Conservation (phyloP, 2,888 invertebrate species). For the Drosophila paramelanica region DNA sequence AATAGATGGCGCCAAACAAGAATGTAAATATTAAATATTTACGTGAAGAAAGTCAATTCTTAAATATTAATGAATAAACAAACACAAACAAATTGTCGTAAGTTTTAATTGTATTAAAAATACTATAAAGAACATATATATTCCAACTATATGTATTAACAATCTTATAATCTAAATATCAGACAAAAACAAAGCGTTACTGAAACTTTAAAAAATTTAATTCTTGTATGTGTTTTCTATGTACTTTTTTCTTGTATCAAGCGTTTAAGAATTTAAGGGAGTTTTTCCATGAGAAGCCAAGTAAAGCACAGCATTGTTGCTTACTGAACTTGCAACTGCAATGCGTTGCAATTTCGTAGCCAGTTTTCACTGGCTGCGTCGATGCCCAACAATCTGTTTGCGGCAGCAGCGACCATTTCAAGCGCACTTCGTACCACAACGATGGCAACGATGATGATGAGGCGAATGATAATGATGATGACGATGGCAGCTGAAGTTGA, state of each 20-base stretch:
- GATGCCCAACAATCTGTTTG: conserved; percentile 35
- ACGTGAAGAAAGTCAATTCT: too few species aligned
- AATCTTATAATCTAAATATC: too few species aligned
- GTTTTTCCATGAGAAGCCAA: not conserved
- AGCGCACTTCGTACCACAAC: conserved; percentile 40
- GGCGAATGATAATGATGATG: conserved; percentile 34
- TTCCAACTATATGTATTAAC: too few species aligned
- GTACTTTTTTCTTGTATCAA: not conserved
- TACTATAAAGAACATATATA: too few species aligned
- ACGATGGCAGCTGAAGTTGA: conserved; percentile 70
- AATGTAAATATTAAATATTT: not conserved
- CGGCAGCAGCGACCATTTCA: conserved; percentile 41
- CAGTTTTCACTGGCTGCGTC: conserved; percentile 17
- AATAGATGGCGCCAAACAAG: conserved; percentile 36
- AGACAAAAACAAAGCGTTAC: too few species aligned
- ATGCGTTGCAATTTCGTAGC: conserved; percentile 18
- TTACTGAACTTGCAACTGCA: conserved; percentile 24
- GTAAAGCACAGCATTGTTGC: not conserved
- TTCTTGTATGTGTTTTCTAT: too few species aligned
- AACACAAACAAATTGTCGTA: too few species aligned
- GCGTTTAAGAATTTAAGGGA: not conserved
- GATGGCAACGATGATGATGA: conserved; percentile 26
- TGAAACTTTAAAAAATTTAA: too few species aligned
- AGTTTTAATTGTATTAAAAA: too few species aligned
- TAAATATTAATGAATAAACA: too few species aligned